A percentile compares a stretch with the other conserved stretches of the same genome.
Conservation (phyloP, 2,888 invertebrate genomes). For the Melikaiella ostensackeni region DNA sequence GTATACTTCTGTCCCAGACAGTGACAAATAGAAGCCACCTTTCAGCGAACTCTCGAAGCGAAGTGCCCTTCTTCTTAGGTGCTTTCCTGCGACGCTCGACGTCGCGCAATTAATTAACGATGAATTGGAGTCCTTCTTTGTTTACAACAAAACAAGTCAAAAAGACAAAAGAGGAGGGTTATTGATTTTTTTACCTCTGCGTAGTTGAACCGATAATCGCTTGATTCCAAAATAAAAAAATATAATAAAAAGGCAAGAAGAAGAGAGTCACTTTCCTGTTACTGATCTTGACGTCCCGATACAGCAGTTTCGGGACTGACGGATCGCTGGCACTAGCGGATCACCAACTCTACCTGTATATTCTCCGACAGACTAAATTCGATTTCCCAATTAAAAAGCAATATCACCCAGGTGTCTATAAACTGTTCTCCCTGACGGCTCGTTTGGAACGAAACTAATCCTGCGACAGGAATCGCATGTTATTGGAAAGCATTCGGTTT, state of each 20-base stretch:
- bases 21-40: constrained; percentile 74
- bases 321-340: constrained; percentile 50
- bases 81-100: constrained; percentile 57
- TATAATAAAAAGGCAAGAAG: not conserved
- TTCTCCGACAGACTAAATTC: constrained; percentile 47
- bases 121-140: constrained; percentile 62
- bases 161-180: not conserved
- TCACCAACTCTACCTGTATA: constrained; percentile 50
- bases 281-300: constrained; percentile 28
- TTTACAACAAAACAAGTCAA: constrained; percentile 41
- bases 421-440: constrained; percentile 50
- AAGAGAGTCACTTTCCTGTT: constrained; percentile 23
- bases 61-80: constrained; percentile 63
- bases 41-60: constrained; percentile 67
- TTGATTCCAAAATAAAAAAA: not conserved
- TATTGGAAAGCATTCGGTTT: constrained; percentile 50
- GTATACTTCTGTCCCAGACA: constrained; percentile 74
- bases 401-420: constrained; percentile 53
- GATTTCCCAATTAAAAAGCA: constrained; percentile 61
- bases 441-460: constrained; percentile 52
- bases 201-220: not conserved
- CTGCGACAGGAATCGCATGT: constrained; percentile 54
- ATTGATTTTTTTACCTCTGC: not conserved
- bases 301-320: constrained; percentile 43
- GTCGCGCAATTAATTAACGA: constrained; percentile 70